Evolutionary conservation across 2,888 invertebrate genomes (phyloP), one percentile per base, ranked within the genome.

Genomic region (Endotricha flammealis): DNA sequence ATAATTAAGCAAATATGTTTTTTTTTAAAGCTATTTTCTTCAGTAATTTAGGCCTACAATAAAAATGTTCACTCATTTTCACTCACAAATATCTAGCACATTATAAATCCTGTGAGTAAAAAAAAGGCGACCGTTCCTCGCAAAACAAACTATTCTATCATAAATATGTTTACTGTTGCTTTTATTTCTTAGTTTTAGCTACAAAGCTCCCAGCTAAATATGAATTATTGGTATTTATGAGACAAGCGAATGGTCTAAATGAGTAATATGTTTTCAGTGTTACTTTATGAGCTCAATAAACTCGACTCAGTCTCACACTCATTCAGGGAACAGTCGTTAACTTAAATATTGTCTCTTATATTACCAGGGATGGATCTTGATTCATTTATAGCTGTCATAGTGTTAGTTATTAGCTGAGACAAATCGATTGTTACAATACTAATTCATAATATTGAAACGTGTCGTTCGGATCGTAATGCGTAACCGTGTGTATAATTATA

Each of bases 241-340:
- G 64, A 65, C 68, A 59, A 51, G 59, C 66, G 59, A 67, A 69
- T 64, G 57, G 53, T 56, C 41, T 36, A 58, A 58, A 65, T 73
- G 75, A 78, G 51, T 70, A 63, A 78, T 72, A 62, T 54, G 59
- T 71, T 74, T 68, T 62, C 65, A 63, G 58, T 57, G 61, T 53
- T 64, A 58, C 59, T 75, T 74, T 78, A 71, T 66, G 60, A 61
- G 43, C 43, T 58, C 53, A 46, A 62, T 70, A 67, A 73, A 68
- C 43, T 46, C 39, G 47, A 52, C 55, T 59, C 48, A 54, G 52
- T n/a, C n/a, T n/a, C n/a, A n/a, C n/a, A n/a, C 57, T 57, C 49
- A 52, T 66, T 68, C 68, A 55, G 50, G 50, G 64, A 68, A 69
- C 41, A 50, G 52, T 53, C 50, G 55, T 60, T 57, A 62, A 48